These are phyloP conservation scores for Nemotelus pantherinus DNA, from an alignment of 2,888 invertebrate genomes.

Conservation along the genomic window DNA sequence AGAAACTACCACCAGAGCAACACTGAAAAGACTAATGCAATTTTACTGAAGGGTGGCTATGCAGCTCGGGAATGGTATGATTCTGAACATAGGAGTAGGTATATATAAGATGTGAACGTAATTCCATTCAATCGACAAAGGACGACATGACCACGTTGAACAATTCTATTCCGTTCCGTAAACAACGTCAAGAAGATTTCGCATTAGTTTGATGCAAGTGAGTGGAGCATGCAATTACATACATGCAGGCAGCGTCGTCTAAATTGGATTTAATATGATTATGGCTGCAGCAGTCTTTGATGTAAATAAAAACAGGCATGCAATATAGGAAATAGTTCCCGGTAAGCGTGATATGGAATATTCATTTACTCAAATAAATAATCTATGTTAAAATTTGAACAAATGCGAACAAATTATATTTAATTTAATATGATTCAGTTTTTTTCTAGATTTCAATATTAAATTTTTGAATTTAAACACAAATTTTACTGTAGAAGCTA, in stretches of 20 bases:
- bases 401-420: too few species aligned
- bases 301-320: too few species aligned
- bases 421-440: too few species aligned
- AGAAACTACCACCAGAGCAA: background rate
- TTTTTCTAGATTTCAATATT: too few species aligned
- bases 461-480: too few species aligned
- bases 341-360: too few species aligned
- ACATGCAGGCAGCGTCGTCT: background rate
- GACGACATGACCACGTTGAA: conserved; percentile 15
- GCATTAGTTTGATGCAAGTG: background rate
- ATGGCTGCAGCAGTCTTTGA: background rate
- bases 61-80: background rate
- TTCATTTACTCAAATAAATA: too few species aligned
- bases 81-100: too few species aligned
- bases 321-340: too few species aligned
- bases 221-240: background rate
- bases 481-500: too few species aligned
- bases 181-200: conserved; percentile 11
- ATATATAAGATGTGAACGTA: too few species aligned
- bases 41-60: conserved; percentile 24
- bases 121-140: background rate
- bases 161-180: conserved; percentile 16
- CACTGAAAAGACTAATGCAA: background rate
- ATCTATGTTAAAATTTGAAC: too few species aligned
- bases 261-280: conserved; percentile 27